Base-by-base conservation (phyloP, 2,113 vertebrate genomes). In the Pelodiscus sinensis region DNA sequence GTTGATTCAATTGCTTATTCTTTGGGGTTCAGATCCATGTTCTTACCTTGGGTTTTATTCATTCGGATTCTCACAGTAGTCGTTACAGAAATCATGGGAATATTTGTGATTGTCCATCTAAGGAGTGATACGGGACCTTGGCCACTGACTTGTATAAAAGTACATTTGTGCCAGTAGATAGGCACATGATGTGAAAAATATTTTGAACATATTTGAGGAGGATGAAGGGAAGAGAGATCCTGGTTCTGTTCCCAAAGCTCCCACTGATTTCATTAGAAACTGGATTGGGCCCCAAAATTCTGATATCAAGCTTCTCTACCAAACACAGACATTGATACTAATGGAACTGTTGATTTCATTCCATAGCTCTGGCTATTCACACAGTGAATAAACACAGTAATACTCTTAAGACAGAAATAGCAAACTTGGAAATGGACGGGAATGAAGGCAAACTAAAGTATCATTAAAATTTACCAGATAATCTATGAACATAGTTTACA, bases 91-190 rank as follows among this genome's bases (percentile, higher is more conserved):
- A 68, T 68, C 15, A 68, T 68, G 16, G 29, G 29, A 68, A 19
- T 4, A 15, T 68, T 68, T 68, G 15, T 15, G 31, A 75, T 44
- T 75, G 35, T 44, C 38, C 71, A 38, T 22, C n/a, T 44, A 75
- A 25, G 2, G 25, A 62, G 71, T 44, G 71, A 44, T 75, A 22
- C 10, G 73, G 60, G 96, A 89, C 16, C 2, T 2, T 87, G 2
- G 1, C 83, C 18, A 27, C 35, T 82, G 35, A 6, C 90, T 84
- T 29, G 35, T 21, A 29, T 31, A 31, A 8, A 95, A 62, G 18
- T 56, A 82, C 8, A 24, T 62, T 73, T 3, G 68, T n/a, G 25
- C n/a, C 50, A 0, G 0, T 10, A 16, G 27, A 90, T 85, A 80
- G 44, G 8, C 55, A 8, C 2, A 81, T 35, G 50, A 81, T n/a